Evolutionary conservation across 2,888 invertebrate genomes (phyloP).

Genomic region (Cephonodes hylas): DNA sequence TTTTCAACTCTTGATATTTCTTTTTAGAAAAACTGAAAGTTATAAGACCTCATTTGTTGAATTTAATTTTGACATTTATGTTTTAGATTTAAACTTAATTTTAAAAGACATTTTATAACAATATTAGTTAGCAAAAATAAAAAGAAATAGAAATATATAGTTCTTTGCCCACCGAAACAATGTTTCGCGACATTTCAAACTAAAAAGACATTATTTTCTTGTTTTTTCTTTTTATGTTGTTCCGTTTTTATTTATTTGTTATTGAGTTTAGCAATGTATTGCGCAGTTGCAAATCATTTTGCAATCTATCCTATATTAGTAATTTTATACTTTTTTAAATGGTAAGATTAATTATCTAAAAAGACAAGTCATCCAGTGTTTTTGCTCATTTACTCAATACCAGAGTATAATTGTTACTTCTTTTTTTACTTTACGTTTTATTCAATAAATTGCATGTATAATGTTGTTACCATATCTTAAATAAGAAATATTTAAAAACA

Average conservation of each 20-base stretch:
- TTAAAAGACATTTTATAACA: not conserved
- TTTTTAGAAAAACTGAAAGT: not conserved
- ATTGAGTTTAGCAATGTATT: not conserved
- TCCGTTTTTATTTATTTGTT: not conserved
- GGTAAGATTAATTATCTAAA: no score
- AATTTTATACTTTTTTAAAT: not conserved
- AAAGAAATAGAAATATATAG: not conserved
- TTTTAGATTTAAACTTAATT: not conserved
- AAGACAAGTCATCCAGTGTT: not conserved
- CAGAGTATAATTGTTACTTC: no score
- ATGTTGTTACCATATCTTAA: no score
- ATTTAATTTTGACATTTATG: not conserved
- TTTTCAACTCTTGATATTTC: not conserved
- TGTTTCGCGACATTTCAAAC: constrained; percentile 9
- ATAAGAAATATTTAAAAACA: not conserved
- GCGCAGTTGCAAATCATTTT: not conserved
- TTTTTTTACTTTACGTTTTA: no score
- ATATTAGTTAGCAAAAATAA: not conserved
- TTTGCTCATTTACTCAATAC: not conserved
- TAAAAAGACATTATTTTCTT: constrained; percentile 17
- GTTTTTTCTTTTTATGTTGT: constrained; percentile 16
- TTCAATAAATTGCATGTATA: no score
- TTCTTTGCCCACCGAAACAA: constrained; percentile 33
- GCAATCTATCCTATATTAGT: not conserved
- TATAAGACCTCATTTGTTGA: not conserved